Evolutionary conservation across 2,113 vertebrate species (phyloP).

Genomic region (Colossoma macropomum): DNA sequence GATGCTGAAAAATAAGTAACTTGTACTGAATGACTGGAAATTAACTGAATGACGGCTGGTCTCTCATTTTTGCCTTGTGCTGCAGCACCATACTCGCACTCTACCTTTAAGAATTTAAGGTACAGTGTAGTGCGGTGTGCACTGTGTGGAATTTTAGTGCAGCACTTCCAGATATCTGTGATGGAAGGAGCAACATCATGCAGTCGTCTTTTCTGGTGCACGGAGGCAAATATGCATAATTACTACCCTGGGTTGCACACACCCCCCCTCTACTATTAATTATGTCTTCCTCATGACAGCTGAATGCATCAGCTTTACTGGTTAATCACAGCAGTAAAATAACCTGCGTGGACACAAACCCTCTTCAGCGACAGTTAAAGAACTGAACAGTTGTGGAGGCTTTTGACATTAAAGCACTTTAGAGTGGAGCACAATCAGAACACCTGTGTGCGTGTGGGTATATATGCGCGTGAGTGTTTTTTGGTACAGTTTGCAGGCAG

Average conservation of each 20-base stretch:
- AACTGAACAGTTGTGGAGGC: background rate
- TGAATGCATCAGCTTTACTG: background rate
- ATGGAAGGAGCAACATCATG: background rate
- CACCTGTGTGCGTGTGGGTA: too few relatives aligned
- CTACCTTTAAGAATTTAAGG: too few relatives aligned
- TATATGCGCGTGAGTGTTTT: too few relatives aligned
- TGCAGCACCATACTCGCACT: too few relatives aligned
- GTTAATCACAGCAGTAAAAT: constrained; percentile 1
- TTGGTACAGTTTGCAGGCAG: too few relatives aligned
- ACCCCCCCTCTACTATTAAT: background rate
- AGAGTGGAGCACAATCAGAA: background rate
- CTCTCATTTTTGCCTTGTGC: too few relatives aligned
- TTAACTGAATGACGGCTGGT: too few relatives aligned
- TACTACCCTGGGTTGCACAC: background rate
- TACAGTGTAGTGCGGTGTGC: too few relatives aligned
- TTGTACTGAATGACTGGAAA: too few relatives aligned
- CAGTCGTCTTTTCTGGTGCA: background rate
- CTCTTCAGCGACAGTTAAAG: background rate
- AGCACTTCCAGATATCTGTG: background rate
- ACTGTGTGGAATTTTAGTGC: background rate
- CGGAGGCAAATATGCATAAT: background rate
- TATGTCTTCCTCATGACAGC: background rate
- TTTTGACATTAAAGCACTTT: background rate
- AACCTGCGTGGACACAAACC: background rate
- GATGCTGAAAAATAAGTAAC: too few relatives aligned